Evolutionary conservation across 2,888 invertebrate genomes (phyloP).

Genomic region (Trichogramma dendrolimi): DNA sequence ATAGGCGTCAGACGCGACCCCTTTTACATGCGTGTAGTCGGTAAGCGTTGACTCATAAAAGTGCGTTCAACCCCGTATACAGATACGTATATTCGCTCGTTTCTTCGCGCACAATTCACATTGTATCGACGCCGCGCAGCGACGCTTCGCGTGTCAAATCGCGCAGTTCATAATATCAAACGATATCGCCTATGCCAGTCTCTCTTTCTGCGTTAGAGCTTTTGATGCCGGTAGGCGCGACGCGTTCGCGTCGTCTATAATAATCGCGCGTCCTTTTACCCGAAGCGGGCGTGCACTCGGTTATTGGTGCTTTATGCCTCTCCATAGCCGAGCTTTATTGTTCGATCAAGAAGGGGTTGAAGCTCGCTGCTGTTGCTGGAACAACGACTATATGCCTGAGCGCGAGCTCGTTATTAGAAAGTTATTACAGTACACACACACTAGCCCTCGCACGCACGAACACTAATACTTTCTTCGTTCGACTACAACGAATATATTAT

Average conservation of each 20-base stretch:
- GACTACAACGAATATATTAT: slow-evolving; percentile 18
- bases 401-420: slow-evolving; percentile 26
- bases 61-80: no score
- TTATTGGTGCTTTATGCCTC: slow-evolving; percentile 27
- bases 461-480: no score
- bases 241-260: slow-evolving; percentile 18
- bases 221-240: slow-evolving; percentile 9
- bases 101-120: no score
- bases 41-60: no score
- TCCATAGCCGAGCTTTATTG: slow-evolving; percentile 22
- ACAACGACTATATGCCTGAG: not conserved
- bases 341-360: slow-evolving; percentile 23
- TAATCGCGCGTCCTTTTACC: slow-evolving; percentile 17
- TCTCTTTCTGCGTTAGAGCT: slow-evolving; percentile 4
- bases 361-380: slow-evolving; percentile 9
- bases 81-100: no score
- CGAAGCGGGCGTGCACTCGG: slow-evolving; percentile 22
- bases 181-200: slow-evolving; percentile 6
- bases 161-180: slow-evolving; percentile 14
- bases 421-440: slow-evolving; percentile 15
- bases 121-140: slow-evolving; percentile 3
- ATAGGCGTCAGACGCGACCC: no score
- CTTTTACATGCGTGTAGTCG: no score
- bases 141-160: slow-evolving; percentile 14
- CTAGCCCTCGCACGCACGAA: no score